Percentiles rank a stretch among this genome's conserved stretches.
Evolutionary conservation across 2,888 invertebrate genomes (phyloP).

Genomic region (Tetragnatha montana): DNA sequence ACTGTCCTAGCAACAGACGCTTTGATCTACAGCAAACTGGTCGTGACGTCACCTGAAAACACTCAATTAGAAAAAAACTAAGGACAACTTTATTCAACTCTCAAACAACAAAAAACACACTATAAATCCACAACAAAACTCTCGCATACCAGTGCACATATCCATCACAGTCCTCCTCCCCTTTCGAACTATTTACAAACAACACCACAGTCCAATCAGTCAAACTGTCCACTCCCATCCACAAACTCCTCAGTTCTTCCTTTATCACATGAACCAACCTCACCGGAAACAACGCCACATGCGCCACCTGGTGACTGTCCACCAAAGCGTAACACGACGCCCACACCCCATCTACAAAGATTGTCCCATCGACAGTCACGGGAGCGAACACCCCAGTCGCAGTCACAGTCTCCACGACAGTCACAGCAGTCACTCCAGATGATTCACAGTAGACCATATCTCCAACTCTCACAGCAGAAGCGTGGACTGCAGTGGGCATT

Average conservation of each 20-base stretch:
- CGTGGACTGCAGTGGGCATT: conserved; percentile 76
- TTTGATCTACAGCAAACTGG: too few species aligned
- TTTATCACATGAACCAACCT: conserved; percentile 20
- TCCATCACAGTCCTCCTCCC: neutral
- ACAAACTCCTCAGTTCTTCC: neutral
- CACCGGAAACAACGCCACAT: conserved; percentile 87
- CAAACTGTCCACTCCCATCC: neutral
- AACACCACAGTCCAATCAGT: neutral
- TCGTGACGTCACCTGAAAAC: too few species aligned
- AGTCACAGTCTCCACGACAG: conserved; percentile 17
- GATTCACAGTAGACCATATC: conserved; percentile 77
- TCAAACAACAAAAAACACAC: neutral
- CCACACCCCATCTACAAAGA: conserved; percentile 90
- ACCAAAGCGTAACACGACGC: conserved; percentile 96
- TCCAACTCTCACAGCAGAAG: conserved; percentile 81
- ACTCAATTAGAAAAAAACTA: neutral
- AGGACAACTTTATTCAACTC: conserved; percentile 18
- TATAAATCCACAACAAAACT: conserved; percentile 10
- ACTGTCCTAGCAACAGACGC: too few species aligned
- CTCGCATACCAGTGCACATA: conserved; percentile 33
- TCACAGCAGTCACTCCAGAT: conserved; percentile 3
- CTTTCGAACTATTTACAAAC: neutral
- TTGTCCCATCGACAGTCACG: conserved; percentile 88
- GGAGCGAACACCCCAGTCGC: conserved; percentile 90
- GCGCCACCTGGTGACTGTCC: conserved; percentile 88